Evolutionary conservation across 1,140 invertebrate genomes (phyloP).

Genomic region (fruit fly (Drosophila melanogaster)): DNA sequence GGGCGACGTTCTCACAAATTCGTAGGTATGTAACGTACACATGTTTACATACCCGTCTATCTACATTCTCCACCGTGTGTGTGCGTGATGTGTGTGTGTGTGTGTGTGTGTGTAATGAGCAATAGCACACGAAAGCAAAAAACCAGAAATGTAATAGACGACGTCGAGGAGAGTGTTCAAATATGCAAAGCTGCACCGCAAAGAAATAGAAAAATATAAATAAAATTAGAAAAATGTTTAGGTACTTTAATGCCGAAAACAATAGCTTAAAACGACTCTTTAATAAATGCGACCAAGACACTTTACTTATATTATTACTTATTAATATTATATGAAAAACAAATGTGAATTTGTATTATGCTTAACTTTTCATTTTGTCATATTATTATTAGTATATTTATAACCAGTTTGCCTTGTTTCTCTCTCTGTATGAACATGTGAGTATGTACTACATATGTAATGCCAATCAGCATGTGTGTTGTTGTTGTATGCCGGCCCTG

Average conservation of each 20-base stretch:
- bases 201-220: background rate
- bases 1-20: slow-evolving; percentile 68
- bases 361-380: background rate
- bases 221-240: background rate
- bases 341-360: background rate
- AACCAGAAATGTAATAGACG: slow-evolving; percentile 77
- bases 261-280: background rate
- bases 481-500: slow-evolving; percentile 25
- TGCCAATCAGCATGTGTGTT: too few relatives aligned
- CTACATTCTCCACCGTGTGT: slow-evolving; percentile 33
- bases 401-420: background rate
- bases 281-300: too few relatives aligned
- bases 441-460: slow-evolving; percentile 15
- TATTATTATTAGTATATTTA: background rate
- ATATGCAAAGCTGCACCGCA: slow-evolving; percentile 34
- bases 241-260: background rate
- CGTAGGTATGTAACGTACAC: slow-evolving; percentile 52
- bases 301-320: too few relatives aligned
- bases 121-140: slow-evolving; percentile 56
- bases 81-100: slow-evolving; percentile 21
- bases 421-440: slow-evolving; percentile 11
- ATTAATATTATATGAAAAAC: background rate
- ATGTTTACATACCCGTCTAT: slow-evolving; percentile 51
- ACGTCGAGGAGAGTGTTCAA: slow-evolving; percentile 32
- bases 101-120: slow-evolving; percentile 64